These are phyloP conservation scores for Dryas iulia DNA, from an alignment of 1,140 invertebrate species.

Conservation along the genomic window DNA sequence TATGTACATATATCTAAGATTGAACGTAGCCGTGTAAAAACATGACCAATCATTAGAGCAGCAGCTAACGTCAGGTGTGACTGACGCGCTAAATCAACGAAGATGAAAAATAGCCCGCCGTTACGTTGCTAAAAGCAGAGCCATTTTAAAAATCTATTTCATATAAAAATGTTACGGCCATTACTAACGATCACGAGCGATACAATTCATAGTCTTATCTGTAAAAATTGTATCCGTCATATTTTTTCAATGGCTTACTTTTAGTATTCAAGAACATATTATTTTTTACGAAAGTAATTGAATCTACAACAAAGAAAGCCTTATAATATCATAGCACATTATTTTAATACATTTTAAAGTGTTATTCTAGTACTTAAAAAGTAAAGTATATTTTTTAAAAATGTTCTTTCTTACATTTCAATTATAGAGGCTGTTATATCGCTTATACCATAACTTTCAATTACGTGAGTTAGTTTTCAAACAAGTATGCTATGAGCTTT, in stretches of 20 bases:
- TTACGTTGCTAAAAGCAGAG: background rate
- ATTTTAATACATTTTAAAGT: background rate
- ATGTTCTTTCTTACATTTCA: background rate
- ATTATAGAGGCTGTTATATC: background rate
- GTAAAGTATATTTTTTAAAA: no score
- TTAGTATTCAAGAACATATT: no score
- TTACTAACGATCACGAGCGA: background rate
- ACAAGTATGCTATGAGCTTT: background rate
- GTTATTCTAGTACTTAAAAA: background rate
- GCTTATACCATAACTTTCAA: background rate
- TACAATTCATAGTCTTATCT: background rate
- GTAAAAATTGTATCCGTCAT: no score
- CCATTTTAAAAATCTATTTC: background rate
- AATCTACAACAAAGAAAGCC: no score
- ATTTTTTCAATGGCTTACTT: no score
- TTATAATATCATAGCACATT: background rate
- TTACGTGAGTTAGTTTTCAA: background rate
- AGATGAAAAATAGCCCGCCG: slow-evolving; percentile 1
- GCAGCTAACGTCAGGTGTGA: background rate
- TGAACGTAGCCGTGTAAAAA: background rate
- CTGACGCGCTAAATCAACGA: slow-evolving; percentile 2
- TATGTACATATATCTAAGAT: background rate
- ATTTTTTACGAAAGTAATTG: no score
- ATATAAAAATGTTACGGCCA: background rate
- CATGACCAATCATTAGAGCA: slow-evolving; percentile 6